Evolutionary conservation across 2,888 invertebrate species (phyloP).

Genomic region (Euproctis similis): DNA sequence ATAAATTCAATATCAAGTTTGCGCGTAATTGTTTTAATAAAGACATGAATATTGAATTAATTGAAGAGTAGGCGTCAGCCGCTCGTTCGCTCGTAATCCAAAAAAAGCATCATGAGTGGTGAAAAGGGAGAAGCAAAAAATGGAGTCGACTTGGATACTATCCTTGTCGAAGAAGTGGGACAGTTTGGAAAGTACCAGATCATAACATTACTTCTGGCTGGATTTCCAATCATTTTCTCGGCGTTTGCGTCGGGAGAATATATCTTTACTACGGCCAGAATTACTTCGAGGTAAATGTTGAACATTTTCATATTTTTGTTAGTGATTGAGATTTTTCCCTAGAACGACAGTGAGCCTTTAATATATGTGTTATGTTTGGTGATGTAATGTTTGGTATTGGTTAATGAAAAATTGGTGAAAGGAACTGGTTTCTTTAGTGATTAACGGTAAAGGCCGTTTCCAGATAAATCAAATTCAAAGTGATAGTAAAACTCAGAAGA

Average conservation of each 20-base stretch:
- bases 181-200: slow-evolving; percentile 63
- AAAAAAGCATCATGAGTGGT: slow-evolving; percentile 16
- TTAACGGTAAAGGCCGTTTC: no score
- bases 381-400: no score
- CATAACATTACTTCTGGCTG: slow-evolving; percentile 45
- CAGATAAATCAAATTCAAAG: no score
- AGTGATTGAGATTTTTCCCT: no score
- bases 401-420: no score
- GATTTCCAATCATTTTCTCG: slow-evolving; percentile 59
- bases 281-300: slow-evolving; percentile 45
- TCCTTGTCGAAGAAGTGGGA: slow-evolving; percentile 54
- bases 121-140: slow-evolving; percentile 29
- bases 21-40: background rate
- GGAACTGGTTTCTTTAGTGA: no score
- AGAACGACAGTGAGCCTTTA: no score
- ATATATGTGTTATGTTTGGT: no score
- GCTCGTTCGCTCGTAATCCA: background rate
- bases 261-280: slow-evolving; percentile 62
- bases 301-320: no score
- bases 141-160: slow-evolving; percentile 49
- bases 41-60: background rate
- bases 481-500: no score
- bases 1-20: background rate
- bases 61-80: background rate
- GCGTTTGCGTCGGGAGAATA: slow-evolving; percentile 64